Base-by-base conservation (phyloP, 2,888 invertebrate species). In the Tinea trinotella region DNA sequence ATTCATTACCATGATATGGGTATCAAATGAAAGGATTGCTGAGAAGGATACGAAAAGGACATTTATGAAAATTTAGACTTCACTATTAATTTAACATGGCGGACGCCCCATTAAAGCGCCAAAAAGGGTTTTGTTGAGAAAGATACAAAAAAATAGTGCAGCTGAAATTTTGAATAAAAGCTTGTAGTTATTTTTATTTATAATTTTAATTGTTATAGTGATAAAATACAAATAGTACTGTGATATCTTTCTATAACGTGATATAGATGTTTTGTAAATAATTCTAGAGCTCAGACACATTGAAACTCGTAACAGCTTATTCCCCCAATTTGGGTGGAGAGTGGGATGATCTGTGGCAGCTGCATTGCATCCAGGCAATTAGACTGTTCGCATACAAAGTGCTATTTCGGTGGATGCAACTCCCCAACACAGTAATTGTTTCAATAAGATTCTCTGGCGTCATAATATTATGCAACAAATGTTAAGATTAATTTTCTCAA, bases 371-470 rank as follows among this genome's bases (percentile, higher is more conserved):
- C 40, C 53, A 53, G 18, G 67, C 70, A 76, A 76, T 78, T 75
- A 76, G 68, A 67, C 72, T 71, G 71, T 70, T 71, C 71, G 74
- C 70, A 73, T 75, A 66, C 70, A 74, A 78, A 77, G 77, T 74
- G 72, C 76, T 40, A 78, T 79, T 69, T 68, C 67, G 70, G 70
- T 71, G 76, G 35, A 15, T 40, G 22, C 53, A 69, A 68, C 72
- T 64, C 70, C 69, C 75, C 7, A 40, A 77, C 71, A 76, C 74
- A 3, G 67, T 70, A 74, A 74, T 76, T 76, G 79, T 76, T 76
- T 75, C 74, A 76, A 77, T 77, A 72, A 75, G 74, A 75, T 75
- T 74, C 74, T 66, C 59, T 67, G 61, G 68, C 67, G 71, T 70
- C 70, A 68, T 74, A 74, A 30, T 30, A 7, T 30, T 30, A 30